A percentile compares a stretch with the other conserved stretches of the same genome.
These are phyloP conservation scores for Chascanopsetta lugubris DNA, from an alignment of 2,113 vertebrate species.

Conservation along the genomic window DNA sequence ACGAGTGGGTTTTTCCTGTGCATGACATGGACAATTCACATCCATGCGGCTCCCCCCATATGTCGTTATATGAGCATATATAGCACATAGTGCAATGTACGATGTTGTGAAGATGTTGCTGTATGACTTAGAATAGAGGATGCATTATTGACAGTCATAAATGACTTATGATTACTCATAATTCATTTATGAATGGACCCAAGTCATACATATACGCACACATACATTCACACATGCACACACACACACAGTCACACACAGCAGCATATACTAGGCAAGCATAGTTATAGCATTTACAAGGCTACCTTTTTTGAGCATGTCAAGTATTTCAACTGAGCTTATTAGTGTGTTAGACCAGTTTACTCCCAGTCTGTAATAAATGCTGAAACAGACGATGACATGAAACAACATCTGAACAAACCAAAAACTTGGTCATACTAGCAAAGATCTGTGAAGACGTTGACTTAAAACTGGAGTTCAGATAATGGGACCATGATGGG, in stretches of 20 bases:
- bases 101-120: background rate
- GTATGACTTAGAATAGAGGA: background rate
- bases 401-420: conserved; percentile 2
- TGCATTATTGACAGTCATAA: conserved; percentile 60
- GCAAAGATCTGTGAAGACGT: conserved; percentile 7
- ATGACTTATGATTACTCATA: conserved; percentile 73
- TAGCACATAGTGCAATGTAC: no score
- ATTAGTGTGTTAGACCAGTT: conserved; percentile 15
- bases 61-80: no score
- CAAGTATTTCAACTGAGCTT: conserved; percentile 17
- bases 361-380: background rate
- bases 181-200: conserved; percentile 62
- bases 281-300: conserved; percentile 9
- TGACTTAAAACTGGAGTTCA: conserved; percentile 6
- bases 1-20: background rate
- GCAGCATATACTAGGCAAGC: conserved; percentile 34
- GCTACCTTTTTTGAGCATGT: conserved; percentile 11
- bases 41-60: background rate
- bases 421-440: background rate
- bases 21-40: background rate
- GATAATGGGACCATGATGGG: conserved; percentile 1
- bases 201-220: conserved; percentile 1
- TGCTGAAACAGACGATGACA: background rate
- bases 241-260: conserved; percentile 19
- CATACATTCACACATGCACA: conserved; percentile 8